phyloP scores from a whole-genome alignment of 2,113 vertebrate species.

The Guaruba guarouba region DNA sequence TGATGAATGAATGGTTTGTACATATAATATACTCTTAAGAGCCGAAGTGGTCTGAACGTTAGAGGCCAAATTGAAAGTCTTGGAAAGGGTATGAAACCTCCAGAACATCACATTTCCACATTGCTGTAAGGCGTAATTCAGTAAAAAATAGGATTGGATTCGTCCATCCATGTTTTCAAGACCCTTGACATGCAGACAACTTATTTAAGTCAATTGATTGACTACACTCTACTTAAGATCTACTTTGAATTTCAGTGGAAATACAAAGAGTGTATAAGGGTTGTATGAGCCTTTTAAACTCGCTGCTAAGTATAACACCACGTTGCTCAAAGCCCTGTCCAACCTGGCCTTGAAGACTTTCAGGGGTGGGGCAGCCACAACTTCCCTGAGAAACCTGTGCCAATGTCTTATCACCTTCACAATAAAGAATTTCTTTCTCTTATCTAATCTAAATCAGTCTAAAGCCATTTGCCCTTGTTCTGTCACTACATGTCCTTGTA shows the following conservation, averaged over 20 bases:
- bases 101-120: background rate
- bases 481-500: background rate
- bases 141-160: background rate
- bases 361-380: background rate
- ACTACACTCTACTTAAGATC: background rate
- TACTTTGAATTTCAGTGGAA: background rate
- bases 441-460: background rate
- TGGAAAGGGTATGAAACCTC: conserved; percentile 13
- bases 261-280: background rate
- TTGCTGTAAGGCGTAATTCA: background rate
- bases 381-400: background rate
- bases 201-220: background rate
- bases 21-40: background rate
- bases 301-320: background rate
- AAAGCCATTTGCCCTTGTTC: background rate
- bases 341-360: background rate
- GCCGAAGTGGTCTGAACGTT: background rate
- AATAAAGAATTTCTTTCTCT: background rate
- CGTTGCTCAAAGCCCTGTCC: background rate
- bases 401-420: background rate
- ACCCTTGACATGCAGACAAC: background rate
- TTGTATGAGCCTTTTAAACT: background rate
- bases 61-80: background rate
- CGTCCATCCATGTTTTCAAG: background rate
- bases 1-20: background rate